phyloP scores from a whole-genome alignment of 2,888 invertebrate species.

The Heteromurus nitidus region DNA sequence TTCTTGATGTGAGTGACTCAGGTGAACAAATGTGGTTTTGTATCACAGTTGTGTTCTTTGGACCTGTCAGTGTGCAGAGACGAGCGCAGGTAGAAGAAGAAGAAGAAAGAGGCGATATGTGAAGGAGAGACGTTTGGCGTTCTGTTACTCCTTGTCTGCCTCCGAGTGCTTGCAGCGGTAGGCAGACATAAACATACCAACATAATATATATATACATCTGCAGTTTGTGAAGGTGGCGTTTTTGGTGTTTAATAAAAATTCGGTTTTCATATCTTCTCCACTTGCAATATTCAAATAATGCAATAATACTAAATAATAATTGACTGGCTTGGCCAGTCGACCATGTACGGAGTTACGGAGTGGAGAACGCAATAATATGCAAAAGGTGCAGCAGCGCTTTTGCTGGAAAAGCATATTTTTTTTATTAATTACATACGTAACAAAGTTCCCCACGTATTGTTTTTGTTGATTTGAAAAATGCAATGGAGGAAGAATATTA shows the following conservation, averaged over 20 bases:
- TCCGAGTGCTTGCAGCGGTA: slow-evolving; percentile 24
- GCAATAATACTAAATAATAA: slow-evolving; percentile 41
- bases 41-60: slow-evolving; percentile 20
- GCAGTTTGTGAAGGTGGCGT: slow-evolving; percentile 21
- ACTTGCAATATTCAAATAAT: slow-evolving; percentile 22
- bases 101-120: not conserved
- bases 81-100: no score
- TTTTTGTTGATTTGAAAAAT: no score
- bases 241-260: slow-evolving; percentile 29
- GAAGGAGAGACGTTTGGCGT: slow-evolving; percentile 4
- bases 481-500: no score
- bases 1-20: slow-evolving; percentile 50
- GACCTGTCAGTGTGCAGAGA: slow-evolving; percentile 39
- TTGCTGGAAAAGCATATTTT: no score
- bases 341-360: not conserved
- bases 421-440: no score
- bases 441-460: no score
- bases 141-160: slow-evolving; percentile 26
- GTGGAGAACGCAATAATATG: no score
- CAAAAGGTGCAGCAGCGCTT: no score
- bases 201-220: no score
- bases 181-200: no score
- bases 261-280: not conserved
- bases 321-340: slow-evolving; percentile 7
- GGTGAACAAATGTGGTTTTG: slow-evolving; percentile 40